Evolutionary conservation across 1,140 invertebrate genomes (phyloP).

Genomic region (Pantala flavescens): DNA sequence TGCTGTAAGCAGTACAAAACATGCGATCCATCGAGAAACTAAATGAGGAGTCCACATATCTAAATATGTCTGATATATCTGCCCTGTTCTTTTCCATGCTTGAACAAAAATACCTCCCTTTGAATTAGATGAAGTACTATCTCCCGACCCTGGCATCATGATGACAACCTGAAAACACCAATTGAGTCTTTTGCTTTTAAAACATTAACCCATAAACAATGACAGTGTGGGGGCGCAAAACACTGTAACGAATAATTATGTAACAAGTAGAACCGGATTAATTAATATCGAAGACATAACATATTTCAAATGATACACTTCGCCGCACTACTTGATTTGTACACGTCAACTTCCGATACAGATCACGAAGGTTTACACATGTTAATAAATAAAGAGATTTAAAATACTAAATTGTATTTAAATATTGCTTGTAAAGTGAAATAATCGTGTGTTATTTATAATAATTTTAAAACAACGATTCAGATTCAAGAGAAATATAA

Average conservation of each 20-base stretch:
- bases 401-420: too few species aligned
- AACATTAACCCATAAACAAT: background rate
- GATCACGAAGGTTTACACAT: background rate
- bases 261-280: background rate
- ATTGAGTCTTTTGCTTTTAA: background rate
- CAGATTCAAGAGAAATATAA: too few species aligned
- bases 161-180: background rate
- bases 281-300: background rate
- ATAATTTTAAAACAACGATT: too few species aligned
- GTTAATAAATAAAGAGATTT: too few species aligned
- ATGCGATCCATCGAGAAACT: background rate
- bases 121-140: background rate
- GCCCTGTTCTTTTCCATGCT: background rate
- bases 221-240: too few species aligned
- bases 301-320: background rate
- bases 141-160: background rate
- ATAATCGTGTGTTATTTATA: too few species aligned
- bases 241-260: too few species aligned
- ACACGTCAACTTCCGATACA: slow-evolving; percentile 8
- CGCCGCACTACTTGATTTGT: slow-evolving; percentile 1
- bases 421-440: too few species aligned
- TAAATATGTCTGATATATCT: slow-evolving; percentile 3
- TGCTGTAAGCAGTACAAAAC: background rate
- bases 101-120: background rate
- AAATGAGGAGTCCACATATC: slow-evolving; percentile 9